Conservation (phyloP, 2,888 invertebrate species). For the Ischnura elegans region DNA sequence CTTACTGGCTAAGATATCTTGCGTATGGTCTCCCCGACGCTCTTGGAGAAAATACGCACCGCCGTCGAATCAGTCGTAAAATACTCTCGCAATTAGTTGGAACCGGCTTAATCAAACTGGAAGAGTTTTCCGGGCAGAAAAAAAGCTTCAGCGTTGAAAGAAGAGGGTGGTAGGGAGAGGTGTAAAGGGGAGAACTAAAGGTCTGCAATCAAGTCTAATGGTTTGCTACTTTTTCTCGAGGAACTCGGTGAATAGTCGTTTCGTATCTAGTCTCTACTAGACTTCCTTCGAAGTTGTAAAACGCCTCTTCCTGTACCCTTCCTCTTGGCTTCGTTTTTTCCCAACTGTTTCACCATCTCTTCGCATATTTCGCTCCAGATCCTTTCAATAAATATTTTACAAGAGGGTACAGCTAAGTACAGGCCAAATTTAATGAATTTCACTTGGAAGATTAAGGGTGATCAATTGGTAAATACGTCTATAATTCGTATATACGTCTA, state of each 20-base stretch:
- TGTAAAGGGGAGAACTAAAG: not conserved
- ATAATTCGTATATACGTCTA: too few species aligned
- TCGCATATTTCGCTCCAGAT: too few species aligned
- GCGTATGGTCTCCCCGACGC: too few species aligned
- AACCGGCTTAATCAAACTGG: not conserved
- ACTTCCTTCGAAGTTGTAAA: not conserved
- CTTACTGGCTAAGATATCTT: too few species aligned
- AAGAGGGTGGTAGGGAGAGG: not conserved
- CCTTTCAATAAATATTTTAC: too few species aligned
- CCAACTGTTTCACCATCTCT: too few species aligned
- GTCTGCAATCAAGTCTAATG: conserved; percentile 15
- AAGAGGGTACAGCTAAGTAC: too few species aligned
- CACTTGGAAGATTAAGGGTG: too few species aligned
- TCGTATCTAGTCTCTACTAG: not conserved
- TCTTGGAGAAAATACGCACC: not conserved
- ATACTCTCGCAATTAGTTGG: not conserved
- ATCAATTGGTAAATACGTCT: too few species aligned
- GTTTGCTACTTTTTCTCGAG: not conserved
- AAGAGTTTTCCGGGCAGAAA: not conserved
- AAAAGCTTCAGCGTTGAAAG: not conserved
- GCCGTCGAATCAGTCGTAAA: not conserved
- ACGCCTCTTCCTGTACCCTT: not conserved
- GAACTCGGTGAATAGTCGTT: not conserved
- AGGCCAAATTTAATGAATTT: too few species aligned
- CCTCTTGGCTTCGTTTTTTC: too few species aligned